phyloP scores from a whole-genome alignment of 2,888 invertebrate species.

The Drosophila infuscata region DNA sequence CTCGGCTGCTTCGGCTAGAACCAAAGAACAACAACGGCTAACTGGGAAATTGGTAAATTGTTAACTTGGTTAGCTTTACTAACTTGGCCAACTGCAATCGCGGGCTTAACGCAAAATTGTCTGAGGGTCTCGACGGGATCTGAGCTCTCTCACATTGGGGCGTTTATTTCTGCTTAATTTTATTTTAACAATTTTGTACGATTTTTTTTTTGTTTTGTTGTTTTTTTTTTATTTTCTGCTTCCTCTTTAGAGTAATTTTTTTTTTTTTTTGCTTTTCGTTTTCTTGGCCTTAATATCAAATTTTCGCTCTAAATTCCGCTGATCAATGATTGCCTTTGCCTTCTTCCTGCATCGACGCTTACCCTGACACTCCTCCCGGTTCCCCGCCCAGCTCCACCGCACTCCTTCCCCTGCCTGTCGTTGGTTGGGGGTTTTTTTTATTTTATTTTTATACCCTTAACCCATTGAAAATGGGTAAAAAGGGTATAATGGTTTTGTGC shows the following conservation, averaged over 20 bases:
- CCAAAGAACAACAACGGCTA: constrained; percentile 2
- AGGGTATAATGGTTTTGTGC: too few species aligned
- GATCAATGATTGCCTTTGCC: constrained; percentile 82
- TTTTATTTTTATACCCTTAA: too few species aligned
- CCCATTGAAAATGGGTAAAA: too few species aligned
- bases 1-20: constrained; percentile 18
- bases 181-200: constrained; percentile 68
- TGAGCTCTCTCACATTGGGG: constrained; percentile 57
- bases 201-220: constrained; percentile 26
- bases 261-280: constrained; percentile 22
- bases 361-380: constrained; percentile 16
- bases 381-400: not conserved
- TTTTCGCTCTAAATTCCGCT: constrained; percentile 81
- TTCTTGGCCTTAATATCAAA: constrained; percentile 78
- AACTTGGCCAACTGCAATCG: constrained; percentile 21
- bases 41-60: constrained; percentile 8
- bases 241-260: constrained; percentile 63
- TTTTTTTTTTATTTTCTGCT: constrained; percentile 42
- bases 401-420: constrained; percentile 23
- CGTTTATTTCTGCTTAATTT: constrained; percentile 81
- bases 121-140: constrained; percentile 10
- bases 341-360: constrained; percentile 47
- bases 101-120: not conserved
- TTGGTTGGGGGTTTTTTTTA: constrained; percentile 21
- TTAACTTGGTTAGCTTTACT: constrained; percentile 6